These are phyloP conservation scores for Drosophila robusta DNA, from an alignment of 2,888 invertebrate species.

Conservation along the genomic window DNA sequence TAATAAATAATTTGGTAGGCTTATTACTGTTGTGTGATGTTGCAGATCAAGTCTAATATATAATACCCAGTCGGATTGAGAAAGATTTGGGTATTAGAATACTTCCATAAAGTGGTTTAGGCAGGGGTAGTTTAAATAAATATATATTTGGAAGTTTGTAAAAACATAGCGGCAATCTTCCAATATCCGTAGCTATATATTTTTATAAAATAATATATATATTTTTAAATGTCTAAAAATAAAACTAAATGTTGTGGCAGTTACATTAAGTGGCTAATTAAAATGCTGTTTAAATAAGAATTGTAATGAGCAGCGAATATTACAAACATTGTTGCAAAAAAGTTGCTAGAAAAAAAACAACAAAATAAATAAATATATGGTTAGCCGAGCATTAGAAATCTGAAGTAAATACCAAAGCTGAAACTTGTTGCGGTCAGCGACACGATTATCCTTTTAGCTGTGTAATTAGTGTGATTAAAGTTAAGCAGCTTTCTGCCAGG, in stretches of 20 bases:
- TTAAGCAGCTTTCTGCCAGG: conserved; percentile 44
- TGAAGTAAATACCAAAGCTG: conserved; percentile 13
- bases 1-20: too few relatives aligned
- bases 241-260: not conserved
- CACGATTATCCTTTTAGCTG: conserved; percentile 83
- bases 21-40: too few relatives aligned
- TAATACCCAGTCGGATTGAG: too few relatives aligned
- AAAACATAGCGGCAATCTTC: too few relatives aligned
- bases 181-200: too few relatives aligned
- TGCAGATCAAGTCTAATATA: too few relatives aligned
- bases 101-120: too few relatives aligned
- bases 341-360: conserved; percentile 5
- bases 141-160: too few relatives aligned
- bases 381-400: conserved; percentile 32
- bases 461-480: conserved; percentile 78
- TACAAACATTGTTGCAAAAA: conserved; percentile 12
- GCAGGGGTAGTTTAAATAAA: too few relatives aligned
- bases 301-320: conserved; percentile 1
- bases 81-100: too few relatives aligned
- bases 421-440: conserved; percentile 67
- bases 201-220: too few relatives aligned
- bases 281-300: not conserved
- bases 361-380: conserved; percentile 5
- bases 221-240: too few relatives aligned
- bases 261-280: conserved; percentile 3